Evolutionary conservation across 2,797 vertebrate genomes (phyloP).

Genomic region (Echeneis naucrates): DNA sequence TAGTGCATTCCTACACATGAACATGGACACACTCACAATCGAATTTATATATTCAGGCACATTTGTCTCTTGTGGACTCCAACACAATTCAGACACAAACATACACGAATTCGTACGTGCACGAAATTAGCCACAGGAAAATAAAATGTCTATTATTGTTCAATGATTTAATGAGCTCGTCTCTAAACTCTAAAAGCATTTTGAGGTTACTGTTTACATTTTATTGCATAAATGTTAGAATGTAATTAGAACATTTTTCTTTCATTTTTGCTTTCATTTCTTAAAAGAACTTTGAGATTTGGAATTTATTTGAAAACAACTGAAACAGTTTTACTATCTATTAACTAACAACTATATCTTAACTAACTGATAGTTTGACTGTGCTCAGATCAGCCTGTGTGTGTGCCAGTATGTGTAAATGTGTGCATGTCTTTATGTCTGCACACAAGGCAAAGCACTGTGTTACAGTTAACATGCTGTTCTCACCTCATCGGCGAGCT

Average conservation of each 20-base stretch:
- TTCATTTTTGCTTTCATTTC: not conserved
- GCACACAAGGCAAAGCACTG: not conserved
- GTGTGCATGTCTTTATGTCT: not conserved
- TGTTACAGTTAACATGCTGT: not conserved
- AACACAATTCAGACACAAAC: not conserved
- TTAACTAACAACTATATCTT: too few relatives aligned
- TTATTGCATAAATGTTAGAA: not conserved
- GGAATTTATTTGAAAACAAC: too few relatives aligned
- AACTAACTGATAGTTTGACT: too few relatives aligned
- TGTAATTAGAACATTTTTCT: not conserved
- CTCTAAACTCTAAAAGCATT: not conserved
- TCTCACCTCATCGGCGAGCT: conserved; percentile 97
- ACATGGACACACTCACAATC: conserved; percentile 1
- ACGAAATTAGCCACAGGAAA: not conserved
- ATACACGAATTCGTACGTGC: not conserved
- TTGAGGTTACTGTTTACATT: not conserved
- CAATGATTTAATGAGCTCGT: not conserved
- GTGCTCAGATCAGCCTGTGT: not conserved
- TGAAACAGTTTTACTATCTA: not conserved
- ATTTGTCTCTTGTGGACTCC: not conserved
- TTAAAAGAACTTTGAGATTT: not conserved
- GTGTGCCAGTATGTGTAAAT: not conserved
- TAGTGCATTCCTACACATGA: not conserved
- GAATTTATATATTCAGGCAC: not conserved
- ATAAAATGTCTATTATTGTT: conserved; percentile 7